Evolutionary conservation across 2,113 vertebrate species (phyloP).

Genomic region (Oreochromis tanganicae): DNA sequence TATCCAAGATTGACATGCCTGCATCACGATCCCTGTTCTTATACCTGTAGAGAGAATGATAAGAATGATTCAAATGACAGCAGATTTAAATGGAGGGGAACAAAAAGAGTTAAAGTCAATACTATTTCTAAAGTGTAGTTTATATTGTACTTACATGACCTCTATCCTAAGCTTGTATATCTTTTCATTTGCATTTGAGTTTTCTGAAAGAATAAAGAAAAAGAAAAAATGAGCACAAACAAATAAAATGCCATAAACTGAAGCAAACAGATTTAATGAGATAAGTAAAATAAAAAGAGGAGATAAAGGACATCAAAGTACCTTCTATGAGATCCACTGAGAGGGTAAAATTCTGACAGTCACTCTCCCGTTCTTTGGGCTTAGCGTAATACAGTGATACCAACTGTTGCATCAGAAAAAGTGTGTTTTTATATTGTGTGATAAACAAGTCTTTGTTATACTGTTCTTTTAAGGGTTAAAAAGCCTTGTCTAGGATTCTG

Average conservation of each 20-base stretch:
- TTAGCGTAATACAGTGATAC: constrained; percentile 77
- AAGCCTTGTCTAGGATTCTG: background rate
- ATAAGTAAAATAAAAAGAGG: background rate
- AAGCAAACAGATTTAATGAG: background rate
- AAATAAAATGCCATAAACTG: background rate
- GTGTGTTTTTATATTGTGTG: background rate
- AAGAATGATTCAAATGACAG: too few species aligned
- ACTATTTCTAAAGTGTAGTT: background rate
- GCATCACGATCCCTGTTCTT: constrained; percentile 27
- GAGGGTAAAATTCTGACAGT: constrained; percentile 78
- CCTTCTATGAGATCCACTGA: constrained; percentile 52
- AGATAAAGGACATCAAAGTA: background rate
- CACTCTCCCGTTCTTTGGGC: constrained; percentile 42
- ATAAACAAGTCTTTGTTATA: background rate
- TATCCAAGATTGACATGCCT: too few species aligned
- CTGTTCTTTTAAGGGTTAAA: background rate
- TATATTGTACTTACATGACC: constrained; percentile 42
- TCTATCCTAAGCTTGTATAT: constrained; percentile 47
- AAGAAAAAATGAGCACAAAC: too few species aligned
- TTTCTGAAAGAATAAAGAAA: constrained; percentile 1
- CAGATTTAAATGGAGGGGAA: too few species aligned
- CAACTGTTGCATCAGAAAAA: constrained; percentile 46
- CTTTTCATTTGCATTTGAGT: background rate
- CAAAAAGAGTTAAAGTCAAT: background rate
- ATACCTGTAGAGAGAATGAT: constrained; percentile 14